Conservation (phyloP, 2,888 invertebrate species). For the Erpobdella octoculata region DNA sequence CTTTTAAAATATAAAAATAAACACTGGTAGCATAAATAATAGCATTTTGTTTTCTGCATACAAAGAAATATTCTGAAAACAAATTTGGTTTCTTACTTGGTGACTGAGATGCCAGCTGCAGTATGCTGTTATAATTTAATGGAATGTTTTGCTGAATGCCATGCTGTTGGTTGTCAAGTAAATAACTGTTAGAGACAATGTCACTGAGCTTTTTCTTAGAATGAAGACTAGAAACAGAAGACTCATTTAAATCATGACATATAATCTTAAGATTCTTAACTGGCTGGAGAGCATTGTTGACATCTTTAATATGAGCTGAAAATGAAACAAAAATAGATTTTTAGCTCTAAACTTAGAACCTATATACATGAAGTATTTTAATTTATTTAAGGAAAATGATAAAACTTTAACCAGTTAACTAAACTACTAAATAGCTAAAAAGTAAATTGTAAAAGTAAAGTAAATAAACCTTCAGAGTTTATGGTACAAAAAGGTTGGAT, state of each 20-base stretch:
- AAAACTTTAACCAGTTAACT: not conserved
- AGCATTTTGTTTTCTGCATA: not conserved
- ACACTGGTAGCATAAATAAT: not conserved
- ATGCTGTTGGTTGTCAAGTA: constrained; percentile 45
- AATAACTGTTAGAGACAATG: constrained; percentile 60
- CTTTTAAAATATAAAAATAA: not conserved
- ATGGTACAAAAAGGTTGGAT: constrained; percentile 78
- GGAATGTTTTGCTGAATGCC: constrained; percentile 41
- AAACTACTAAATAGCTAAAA: constrained; percentile 6
- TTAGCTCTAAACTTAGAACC: too few species aligned
- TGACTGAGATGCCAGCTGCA: not conserved
- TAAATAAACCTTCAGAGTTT: constrained; percentile 60
- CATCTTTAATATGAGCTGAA: constrained; percentile 74
- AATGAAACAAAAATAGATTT: too few species aligned
- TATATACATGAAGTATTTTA: too few species aligned
- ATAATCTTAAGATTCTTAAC: constrained; percentile 71
- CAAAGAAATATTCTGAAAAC: not conserved
- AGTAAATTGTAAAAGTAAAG: constrained; percentile 1
- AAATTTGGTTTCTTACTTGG: not conserved
- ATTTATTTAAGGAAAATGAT: too few species aligned
- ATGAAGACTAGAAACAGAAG: constrained; percentile 71
- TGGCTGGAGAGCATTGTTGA: constrained; percentile 65
- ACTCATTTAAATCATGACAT: constrained; percentile 72
- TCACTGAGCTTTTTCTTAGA: constrained; percentile 78
- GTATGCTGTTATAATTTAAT: not conserved